A percentile compares a stretch with the other conserved stretches of the same genome.
phyloP scores from a whole-genome alignment of 2,113 vertebrate species.

The Sylvia atricapilla region DNA sequence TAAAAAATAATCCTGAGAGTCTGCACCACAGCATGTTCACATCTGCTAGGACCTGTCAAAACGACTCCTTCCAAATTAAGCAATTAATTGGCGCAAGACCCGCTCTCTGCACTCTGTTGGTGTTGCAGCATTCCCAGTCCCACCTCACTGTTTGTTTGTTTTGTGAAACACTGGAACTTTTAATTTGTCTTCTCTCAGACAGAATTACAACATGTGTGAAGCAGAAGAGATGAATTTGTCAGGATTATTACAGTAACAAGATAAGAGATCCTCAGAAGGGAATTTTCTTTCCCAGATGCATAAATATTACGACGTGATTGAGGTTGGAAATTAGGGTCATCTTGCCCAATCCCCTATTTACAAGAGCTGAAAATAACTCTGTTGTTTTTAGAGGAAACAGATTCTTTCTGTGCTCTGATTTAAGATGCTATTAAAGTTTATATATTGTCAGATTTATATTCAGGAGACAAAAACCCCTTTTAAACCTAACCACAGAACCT shows the following conservation, averaged over 20 bases:
- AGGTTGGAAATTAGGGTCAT: neutral
- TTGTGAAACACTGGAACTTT: neutral
- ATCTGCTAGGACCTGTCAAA: neutral
- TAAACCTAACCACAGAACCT: neutral
- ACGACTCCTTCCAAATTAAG: neutral
- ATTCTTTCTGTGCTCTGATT: neutral
- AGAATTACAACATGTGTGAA: neutral
- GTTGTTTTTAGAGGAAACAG: neutral
- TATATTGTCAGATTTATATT: neutral
- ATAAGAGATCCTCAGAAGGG: neutral
- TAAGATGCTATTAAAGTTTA: neutral
- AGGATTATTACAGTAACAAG: neutral
- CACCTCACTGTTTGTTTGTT: neutral
- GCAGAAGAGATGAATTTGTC: neutral
- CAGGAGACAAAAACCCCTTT: neutral
- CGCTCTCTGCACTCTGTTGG: rapidly evolving
- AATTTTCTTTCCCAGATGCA: neutral
- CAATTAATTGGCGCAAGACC: neutral
- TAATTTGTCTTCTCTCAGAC: neutral
- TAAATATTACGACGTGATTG: neutral
- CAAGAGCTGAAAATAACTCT: neutral
- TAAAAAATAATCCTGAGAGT: neutral
- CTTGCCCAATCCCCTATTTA: neutral
- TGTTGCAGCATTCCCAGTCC: neutral
- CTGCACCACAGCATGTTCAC: neutral